Base-by-base conservation (phyloP, 2,888 invertebrate species). In the Octodonta nipae region DNA sequence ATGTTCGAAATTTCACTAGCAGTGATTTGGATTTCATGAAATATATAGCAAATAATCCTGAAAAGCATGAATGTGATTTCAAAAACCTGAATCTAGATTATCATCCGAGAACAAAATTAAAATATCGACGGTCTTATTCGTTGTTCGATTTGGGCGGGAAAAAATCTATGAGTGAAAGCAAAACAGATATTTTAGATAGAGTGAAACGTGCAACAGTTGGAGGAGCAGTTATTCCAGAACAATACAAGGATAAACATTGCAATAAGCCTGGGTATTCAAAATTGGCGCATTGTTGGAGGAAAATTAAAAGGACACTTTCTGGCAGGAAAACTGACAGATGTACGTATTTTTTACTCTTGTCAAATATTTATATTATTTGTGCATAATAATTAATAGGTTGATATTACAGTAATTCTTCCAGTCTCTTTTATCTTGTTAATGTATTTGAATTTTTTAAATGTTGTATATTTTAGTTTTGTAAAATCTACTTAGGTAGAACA, bases 261-360 rank as follows among this genome's bases (percentile, higher is more conserved):
- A 30, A 33, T 20, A 37, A 30, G 14, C 11, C 36, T 10, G 33
- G 24, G 20, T 34, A 33, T 13, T 42, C 47, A 15, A 49, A 41
- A 36, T 34, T 56, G 35, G 35, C 49, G 36, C 45, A 46, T 33
- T 52, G 50, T 36, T 55, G 55, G 50, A 55, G 45, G 45, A 50
- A 46, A 38, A 43, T 56, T 33, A 49, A 52, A 33, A 50, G 44
- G 35, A 50, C 52, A 12, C 30, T 54, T 14, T 49, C 41, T 35
- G 47, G 49, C 43, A 45, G 33, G 5, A 39, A 38, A 38, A 35
- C 16, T 12, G 25, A 34, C 8, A 31, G 33, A 35, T 32, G 37
- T 37, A 37, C 14, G 37, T 41, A 35, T 33, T 30, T 29, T 12
- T 24, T 6, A 8, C 8, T 17, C 5, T n/a, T n/a, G n/a, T n/a